Evolutionary conservation across 2,888 invertebrate genomes (phyloP), one percentile per base, ranked within the genome.

Genomic region (Ochropleura plecta): DNA sequence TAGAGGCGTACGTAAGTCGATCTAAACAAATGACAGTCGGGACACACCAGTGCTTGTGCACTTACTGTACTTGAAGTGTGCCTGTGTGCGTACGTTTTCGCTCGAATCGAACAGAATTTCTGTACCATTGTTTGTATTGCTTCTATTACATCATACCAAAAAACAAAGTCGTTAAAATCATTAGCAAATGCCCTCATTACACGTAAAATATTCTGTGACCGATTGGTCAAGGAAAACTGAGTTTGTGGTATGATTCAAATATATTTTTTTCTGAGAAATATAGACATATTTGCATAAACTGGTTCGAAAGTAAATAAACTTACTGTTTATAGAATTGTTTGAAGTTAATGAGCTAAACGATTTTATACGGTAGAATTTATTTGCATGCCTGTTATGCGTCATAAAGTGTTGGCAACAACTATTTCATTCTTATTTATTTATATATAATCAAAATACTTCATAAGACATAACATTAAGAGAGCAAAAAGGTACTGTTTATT

Each of bases 191-290:
- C 3, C 14, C 57, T 57, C 57, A 57, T 57, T 57, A 57, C 8
- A 30, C 30, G 1, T 30, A 30, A 57, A 16, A 7, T 57, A 57
- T 57, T 57, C 57, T 42, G 42, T n/a, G 0, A n/a, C 44, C 16
- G 12, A 60, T 30, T 30, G 9, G 40, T n/a, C 8, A 77, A 76
- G 60, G 46, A 75, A 64, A 75, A 63, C 18, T 1, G 20, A 18
- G 18, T 20, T 2, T 30, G 30, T 30, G 30, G 30, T 30, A 30
- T 18, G 14, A 18, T 10, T 14, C 7, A 49, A 44, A 46, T 1
- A 20, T n/a, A n/a, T n/a, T 20, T 18, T 12, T 18, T 20, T 30
- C 8, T 30, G 7, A 44, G 5, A 49, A 70, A 62, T 62, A 60
- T 42, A 8, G 3, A 42, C 20, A 8, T 16, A 40, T 44, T n/a